A percentile compares a stretch with the other conserved stretches of the same genome.
Evolutionary conservation across 2,797 vertebrate species (phyloP).

Genomic region (Margarornis squamiger): DNA sequence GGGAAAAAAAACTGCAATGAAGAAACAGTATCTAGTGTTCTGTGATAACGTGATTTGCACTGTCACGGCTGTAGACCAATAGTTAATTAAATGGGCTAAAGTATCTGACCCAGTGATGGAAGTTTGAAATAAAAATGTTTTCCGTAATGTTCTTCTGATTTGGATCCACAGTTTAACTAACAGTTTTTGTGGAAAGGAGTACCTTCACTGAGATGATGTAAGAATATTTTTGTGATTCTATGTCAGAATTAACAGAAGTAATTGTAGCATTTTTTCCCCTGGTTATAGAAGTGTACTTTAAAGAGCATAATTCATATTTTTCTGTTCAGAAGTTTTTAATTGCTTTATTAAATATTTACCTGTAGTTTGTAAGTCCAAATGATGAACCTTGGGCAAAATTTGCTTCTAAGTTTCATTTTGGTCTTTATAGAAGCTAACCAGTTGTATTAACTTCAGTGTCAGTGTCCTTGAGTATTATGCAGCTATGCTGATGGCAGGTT

Average conservation of each 20-base stretch:
- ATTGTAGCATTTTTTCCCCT: not conserved
- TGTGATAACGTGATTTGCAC: not conserved
- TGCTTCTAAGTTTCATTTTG: not conserved
- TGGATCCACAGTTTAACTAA: not conserved
- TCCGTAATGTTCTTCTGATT: not conserved
- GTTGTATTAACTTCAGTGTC: not conserved
- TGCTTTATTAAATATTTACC: not conserved
- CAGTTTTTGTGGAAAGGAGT: not conserved
- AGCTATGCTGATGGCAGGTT: not conserved
- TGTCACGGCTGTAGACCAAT: not conserved
- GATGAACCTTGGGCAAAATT: not conserved
- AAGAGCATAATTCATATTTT: not conserved
- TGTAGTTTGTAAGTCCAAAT: not conserved
- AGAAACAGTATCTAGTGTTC: not conserved
- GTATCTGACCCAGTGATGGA: not conserved
- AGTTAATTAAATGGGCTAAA: not conserved
- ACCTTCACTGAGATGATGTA: not conserved
- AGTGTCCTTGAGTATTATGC: not conserved
- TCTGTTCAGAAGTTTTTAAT: not conserved
- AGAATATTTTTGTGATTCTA: not conserved
- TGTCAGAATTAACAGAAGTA: not conserved
- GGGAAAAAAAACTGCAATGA: not conserved
- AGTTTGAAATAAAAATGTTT: not conserved
- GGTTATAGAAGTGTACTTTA: not conserved
- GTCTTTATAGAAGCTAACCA: not conserved